Percentiles rank a stretch among this genome's conserved stretches.
Evolutionary conservation across 2,888 invertebrate species (phyloP).

Genomic region (Orthosia cruda): DNA sequence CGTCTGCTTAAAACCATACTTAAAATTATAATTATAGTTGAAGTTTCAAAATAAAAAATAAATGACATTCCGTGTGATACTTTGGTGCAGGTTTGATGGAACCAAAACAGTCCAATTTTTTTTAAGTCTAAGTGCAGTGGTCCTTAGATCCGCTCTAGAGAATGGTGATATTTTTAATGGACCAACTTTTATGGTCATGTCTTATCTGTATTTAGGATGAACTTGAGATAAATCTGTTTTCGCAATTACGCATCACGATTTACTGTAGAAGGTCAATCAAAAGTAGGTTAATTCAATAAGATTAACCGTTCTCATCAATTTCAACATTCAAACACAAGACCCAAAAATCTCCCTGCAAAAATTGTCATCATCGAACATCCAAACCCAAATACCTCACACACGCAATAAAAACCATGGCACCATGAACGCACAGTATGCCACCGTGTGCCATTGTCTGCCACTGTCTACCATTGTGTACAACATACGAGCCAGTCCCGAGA

Average conservation of each 20-base stretch:
- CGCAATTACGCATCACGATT: neutral
- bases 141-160: neutral
- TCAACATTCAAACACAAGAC: neutral
- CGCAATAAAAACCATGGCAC: slow-evolving; percentile 51
- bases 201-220: neutral
- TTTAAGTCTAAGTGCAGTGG: neutral
- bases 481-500: slow-evolving; percentile 73
- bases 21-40: too few species aligned
- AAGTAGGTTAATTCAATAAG: neutral
- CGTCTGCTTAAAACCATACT: too few species aligned
- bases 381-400: neutral
- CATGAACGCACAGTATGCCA: slow-evolving; percentile 52
- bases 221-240: too few species aligned
- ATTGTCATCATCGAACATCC: neutral
- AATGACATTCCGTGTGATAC: too few species aligned
- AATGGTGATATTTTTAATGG: neutral
- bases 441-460: slow-evolving; percentile 47
- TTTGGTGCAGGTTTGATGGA: too few species aligned
- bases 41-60: too few species aligned
- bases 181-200: neutral
- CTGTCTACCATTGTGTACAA: slow-evolving; percentile 44
- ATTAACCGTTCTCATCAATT: too few species aligned
- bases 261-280: neutral
- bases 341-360: neutral
- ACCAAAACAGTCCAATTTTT: too few species aligned